Conservation (phyloP, 1,140 invertebrate genomes). For the Lepidurus apus region DNA sequence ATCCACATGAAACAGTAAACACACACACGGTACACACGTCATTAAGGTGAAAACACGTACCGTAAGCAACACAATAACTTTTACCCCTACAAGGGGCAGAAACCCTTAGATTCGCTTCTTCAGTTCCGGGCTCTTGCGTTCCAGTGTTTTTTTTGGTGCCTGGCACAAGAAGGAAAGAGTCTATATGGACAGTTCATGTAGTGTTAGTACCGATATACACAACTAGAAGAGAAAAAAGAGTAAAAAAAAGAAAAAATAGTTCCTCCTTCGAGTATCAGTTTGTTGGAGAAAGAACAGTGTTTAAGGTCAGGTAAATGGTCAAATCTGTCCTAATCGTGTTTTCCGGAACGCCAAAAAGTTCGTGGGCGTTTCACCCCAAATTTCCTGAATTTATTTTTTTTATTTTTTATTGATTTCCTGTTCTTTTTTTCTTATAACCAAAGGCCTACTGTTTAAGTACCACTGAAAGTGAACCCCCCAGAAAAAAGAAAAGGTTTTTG, state of each 20-base stretch:
- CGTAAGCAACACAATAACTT: no score
- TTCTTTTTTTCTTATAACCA: not conserved
- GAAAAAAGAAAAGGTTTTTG: not conserved
- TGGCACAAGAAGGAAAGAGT: not conserved
- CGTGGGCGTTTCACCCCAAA: not conserved
- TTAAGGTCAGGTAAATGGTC: no score
- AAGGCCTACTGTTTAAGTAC: not conserved
- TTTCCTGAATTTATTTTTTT: not conserved
- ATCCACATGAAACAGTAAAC: no score
- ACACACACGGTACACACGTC: no score
- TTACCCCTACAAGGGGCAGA: no score
- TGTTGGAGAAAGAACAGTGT: no score
- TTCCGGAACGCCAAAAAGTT: not conserved
- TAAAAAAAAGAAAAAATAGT: not conserved
- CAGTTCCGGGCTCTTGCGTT: not conserved
- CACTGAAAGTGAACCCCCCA: not conserved
- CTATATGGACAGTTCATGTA: not conserved
- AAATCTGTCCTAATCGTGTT: no score
- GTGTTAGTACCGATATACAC: not conserved
- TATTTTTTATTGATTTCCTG: not conserved
- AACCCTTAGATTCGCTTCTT: no score
- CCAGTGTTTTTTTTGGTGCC: constrained; percentile 5
- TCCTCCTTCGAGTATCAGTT: not conserved
- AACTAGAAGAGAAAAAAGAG: not conserved
- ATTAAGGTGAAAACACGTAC: no score